Percentiles rank a stretch among this genome's conserved stretches.
These are phyloP conservation scores for Avahi laniger DNA, from an alignment of 2,797 vertebrate genomes.

Conservation along the genomic window DNA sequence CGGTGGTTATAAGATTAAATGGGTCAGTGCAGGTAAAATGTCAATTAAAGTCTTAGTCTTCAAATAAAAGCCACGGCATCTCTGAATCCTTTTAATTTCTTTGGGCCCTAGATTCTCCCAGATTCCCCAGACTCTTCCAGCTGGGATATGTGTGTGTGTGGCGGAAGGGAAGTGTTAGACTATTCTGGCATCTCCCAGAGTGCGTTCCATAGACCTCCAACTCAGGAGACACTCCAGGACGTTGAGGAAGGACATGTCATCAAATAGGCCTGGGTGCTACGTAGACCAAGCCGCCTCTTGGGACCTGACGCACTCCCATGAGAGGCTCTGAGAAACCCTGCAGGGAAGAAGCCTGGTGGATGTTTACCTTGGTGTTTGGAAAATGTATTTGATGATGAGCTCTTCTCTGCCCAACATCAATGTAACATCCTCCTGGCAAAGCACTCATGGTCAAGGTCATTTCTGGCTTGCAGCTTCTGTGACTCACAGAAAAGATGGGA, in stretches of 20 bases:
- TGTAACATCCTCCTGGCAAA: slow-evolving; percentile 6
- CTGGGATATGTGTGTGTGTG: too few species aligned
- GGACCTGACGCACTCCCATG: not conserved
- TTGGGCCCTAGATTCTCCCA: not conserved
- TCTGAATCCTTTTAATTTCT: not conserved
- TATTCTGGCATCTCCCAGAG: not conserved
- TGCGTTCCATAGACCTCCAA: not conserved
- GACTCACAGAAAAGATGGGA: not conserved
- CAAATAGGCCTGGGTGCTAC: not conserved
- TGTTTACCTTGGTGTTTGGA: not conserved
- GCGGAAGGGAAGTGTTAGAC: too few species aligned
- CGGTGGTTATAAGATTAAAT: not conserved
- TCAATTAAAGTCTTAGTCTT: not conserved
- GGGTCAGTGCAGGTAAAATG: not conserved
- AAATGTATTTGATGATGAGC: not conserved
- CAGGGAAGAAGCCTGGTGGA: not conserved
- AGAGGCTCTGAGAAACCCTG: not conserved
- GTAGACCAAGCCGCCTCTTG: fast-evolving
- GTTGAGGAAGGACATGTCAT: fast-evolving
- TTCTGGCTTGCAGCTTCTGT: not conserved
- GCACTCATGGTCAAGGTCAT: not conserved
- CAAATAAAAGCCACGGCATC: not conserved
- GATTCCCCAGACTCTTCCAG: not conserved
- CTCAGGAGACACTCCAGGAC: not conserved
- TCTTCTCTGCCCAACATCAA: not conserved